Percentiles rank a stretch among this genome's conserved stretches.
Conservation (phyloP, 53 echinoderm and acorn worm species). For the Glandiceps talaboti region DNA sequence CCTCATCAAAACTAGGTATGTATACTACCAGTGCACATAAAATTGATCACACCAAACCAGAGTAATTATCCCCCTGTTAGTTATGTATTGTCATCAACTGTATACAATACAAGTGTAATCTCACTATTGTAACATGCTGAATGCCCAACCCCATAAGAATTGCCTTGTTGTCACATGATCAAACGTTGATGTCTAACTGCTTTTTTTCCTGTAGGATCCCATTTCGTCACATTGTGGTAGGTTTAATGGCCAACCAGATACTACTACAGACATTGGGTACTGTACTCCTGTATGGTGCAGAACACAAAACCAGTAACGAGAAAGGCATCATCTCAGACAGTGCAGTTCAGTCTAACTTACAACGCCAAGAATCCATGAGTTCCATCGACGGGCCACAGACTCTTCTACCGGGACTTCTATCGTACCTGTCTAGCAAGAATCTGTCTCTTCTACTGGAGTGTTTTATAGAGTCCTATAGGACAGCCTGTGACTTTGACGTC, state of each 20-base stretch:
- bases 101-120: neutral
- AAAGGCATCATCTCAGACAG: constrained; percentile 39
- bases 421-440: constrained; percentile 84
- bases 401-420: constrained; percentile 84
- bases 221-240: constrained; percentile 84
- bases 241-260: constrained; percentile 84
- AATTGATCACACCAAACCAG: constrained; percentile 83
- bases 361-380: constrained; percentile 24
- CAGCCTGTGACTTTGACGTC: constrained; percentile 89
- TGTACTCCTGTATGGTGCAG: constrained; percentile 82
- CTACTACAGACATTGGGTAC: constrained; percentile 94
- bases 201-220: constrained; percentile 46
- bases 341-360: constrained; percentile 31
- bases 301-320: constrained; percentile 65
- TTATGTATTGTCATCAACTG: no score
- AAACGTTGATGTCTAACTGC: no score
- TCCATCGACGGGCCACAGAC: constrained; percentile 20
- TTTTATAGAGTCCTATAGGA: constrained; percentile 91
- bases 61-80: constrained; percentile 18
- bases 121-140: constrained; percentile 4
- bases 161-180: no score
- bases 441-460: constrained; percentile 86
- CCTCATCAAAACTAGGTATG: constrained; percentile 83
- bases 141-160: no score
- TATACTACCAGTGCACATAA: neutral